phyloP scores from a whole-genome alignment of 1,140 invertebrate genomes.

The Pseudomyrmex pallidus region DNA sequence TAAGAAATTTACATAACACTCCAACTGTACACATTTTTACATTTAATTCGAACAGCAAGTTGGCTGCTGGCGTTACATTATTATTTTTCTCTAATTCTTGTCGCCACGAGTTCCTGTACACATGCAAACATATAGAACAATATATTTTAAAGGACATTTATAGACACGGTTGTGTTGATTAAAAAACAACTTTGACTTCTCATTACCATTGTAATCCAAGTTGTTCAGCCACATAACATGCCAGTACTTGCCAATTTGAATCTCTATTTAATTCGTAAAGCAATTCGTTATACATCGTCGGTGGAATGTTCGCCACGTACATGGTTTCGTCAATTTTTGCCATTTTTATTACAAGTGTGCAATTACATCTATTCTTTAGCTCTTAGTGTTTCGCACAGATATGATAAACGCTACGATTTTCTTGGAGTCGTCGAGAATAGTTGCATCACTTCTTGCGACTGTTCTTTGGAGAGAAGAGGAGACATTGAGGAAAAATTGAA shows the following conservation, averaged over 20 bases:
- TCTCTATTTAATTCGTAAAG: conserved; percentile 73
- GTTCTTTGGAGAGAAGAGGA: too few species aligned
- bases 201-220: conserved; percentile 70
- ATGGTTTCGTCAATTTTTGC: conserved; percentile 70
- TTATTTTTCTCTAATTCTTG: conserved; percentile 61
- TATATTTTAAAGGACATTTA: background rate
- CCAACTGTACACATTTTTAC: conserved; percentile 76
- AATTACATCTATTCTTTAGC: too few species aligned
- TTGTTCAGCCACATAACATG: conserved; percentile 69
- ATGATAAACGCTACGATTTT: too few species aligned
- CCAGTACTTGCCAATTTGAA: conserved; percentile 72
- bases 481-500: too few species aligned
- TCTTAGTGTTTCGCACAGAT: too few species aligned
- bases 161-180: background rate
- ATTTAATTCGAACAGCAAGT: conserved; percentile 73
- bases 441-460: too few species aligned
- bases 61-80: conserved; percentile 67
- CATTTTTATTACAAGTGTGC: conserved; percentile 60
- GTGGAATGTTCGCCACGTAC: conserved; percentile 71
- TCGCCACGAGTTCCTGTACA: conserved; percentile 64
- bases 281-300: conserved; percentile 69
- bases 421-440: too few species aligned
- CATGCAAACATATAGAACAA: background rate
- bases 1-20: conserved; percentile 69
- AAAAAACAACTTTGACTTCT: background rate